These are phyloP conservation scores for Sepioteuthis lessoniana DNA, from an alignment of 2,888 invertebrate genomes.

Conservation along the genomic window DNA sequence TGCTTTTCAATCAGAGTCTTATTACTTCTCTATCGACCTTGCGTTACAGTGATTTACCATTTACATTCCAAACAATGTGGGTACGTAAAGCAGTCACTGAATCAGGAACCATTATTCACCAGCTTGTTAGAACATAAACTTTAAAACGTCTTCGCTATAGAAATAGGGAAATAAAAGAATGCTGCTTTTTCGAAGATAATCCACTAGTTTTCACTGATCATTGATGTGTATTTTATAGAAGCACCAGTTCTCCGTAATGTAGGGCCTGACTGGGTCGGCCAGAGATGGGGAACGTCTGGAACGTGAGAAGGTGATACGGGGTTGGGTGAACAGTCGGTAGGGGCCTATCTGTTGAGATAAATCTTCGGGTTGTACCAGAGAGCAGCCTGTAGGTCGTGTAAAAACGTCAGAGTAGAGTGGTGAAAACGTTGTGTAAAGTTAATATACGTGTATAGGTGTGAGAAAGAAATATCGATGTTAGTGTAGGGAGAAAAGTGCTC, in stretches of 20 bases:
- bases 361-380: neutral
- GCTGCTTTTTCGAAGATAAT: neutral
- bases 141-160: neutral
- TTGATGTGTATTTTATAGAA: neutral
- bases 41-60: no score
- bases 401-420: neutral
- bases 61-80: no score
- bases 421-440: neutral
- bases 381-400: neutral
- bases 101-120: neutral
- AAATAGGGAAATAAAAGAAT: neutral
- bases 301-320: neutral
- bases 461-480: neutral
- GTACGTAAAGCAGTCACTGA: no score
- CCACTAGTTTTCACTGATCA: neutral
- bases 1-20: no score
- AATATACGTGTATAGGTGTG: neutral
- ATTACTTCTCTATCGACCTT: no score
- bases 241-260: neutral
- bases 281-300: neutral
- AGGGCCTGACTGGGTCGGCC: neutral
- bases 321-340: neutral
- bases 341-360: neutral
- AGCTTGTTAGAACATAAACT: neutral
- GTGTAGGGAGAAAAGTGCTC: accelerated